Percentiles rank a stretch among this genome's conserved stretches.
Conservation (phyloP, 2,797 vertebrate species). For the Picus viridis region DNA sequence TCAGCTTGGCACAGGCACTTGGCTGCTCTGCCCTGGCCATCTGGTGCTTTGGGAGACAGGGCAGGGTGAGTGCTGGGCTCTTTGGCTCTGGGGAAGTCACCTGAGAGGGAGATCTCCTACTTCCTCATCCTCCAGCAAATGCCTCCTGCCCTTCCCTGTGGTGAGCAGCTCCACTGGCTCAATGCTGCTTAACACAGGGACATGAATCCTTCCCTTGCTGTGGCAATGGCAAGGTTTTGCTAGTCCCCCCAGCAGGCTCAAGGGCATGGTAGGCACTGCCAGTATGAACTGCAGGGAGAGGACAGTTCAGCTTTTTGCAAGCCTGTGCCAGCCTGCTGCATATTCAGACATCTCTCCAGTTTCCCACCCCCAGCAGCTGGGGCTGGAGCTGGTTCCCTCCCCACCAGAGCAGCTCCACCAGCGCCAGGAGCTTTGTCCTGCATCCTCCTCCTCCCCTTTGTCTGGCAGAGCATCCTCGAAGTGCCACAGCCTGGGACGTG, state of each 20-base stretch:
- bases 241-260: neutral
- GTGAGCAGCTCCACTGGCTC: neutral
- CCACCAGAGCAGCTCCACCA: neutral
- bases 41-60: neutral
- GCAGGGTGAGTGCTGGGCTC: neutral
- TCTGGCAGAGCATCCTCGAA: neutral
- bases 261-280: neutral
- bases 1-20: accelerated
- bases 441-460: neutral
- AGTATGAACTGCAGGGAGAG: neutral
- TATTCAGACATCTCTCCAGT: neutral
- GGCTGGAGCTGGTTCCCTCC: neutral
- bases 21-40: neutral
- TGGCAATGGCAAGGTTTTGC: neutral
- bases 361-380: neutral
- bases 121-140: neutral
- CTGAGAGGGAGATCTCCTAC: neutral
- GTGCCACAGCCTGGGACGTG: neutral
- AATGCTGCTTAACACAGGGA: accelerated
- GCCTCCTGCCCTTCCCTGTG: neutral
- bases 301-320: neutral
- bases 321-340: neutral
- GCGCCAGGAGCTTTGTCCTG: neutral
- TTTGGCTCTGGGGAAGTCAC: neutral
- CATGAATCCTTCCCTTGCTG: neutral